Evolutionary conservation across 1,140 invertebrate genomes (phyloP), one percentile per base, ranked within the genome.

Genomic region (Drosophila murphyi): DNA sequence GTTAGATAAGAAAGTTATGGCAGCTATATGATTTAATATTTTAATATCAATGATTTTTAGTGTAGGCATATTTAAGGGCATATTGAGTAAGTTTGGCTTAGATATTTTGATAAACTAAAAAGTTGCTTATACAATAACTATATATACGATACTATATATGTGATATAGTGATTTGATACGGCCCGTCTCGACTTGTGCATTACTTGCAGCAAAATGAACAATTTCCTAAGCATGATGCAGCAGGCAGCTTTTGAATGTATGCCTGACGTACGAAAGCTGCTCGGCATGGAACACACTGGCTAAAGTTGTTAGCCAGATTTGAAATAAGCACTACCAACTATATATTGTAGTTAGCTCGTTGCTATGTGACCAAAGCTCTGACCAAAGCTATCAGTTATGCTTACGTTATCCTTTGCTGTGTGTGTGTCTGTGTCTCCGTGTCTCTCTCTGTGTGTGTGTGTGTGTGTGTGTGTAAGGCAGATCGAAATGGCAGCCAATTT

Each of bases 401-500:
- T 72, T 51, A 12, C 61, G 32, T 54, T 60, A 60, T 60, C 54
- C 45, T 32, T 5, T 5, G 5, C 29, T 10, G 28, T 34, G 0
- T 3, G 6, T 28, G 41, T 7, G 43, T 57, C 5, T 29, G 31
- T 8, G 5, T 20, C 20, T 20, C 20, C 20, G 20, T 20, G 20
- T 20, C 20, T 20, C 20, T 20, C 20, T 20, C 20, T 20, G 20
- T 1, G 20, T n/a, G 59, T 34, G 39, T 28, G 20, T 39, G 50
- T 29, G 39, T 4, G 48, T 48, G 32, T 32, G 32, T n/a, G 52
- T 41, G 39, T 39, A 67, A 34, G 62, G 32, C 77, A 74, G 75
- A 80, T 80, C 75, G 71, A 80, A 77, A 69, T 80, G 76, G 76
- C 70, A 80, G 64, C 43, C 75, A 85, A 80, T 82, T 82, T 65